Conservation (phyloP, 1,140 invertebrate genomes). For the Macrocentrus cingulum region DNA sequence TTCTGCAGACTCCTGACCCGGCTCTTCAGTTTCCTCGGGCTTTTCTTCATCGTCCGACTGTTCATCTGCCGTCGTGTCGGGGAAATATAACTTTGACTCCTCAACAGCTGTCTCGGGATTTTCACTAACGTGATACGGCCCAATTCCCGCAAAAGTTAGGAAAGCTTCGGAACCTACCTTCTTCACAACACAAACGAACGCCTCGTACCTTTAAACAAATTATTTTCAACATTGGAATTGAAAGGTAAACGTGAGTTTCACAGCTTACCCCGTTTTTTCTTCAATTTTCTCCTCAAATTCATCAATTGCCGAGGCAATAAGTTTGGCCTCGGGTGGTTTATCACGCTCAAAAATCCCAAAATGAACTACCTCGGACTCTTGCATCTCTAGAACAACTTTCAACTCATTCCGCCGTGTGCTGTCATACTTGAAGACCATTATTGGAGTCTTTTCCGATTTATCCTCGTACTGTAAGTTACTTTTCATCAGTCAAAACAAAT, state of each 20-base stretch:
- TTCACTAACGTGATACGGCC: slow-evolving; percentile 56
- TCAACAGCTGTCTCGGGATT: slow-evolving; percentile 51
- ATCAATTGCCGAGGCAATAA: slow-evolving; percentile 47
- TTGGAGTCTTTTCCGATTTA: slow-evolving; percentile 42
- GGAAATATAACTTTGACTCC: slow-evolving; percentile 52
- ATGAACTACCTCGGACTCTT: slow-evolving; percentile 46
- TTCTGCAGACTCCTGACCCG: slow-evolving; percentile 31
- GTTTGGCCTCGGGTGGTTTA: slow-evolving; percentile 49
- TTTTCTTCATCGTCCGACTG: slow-evolving; percentile 53
- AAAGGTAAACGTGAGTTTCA: neutral
- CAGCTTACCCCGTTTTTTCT: slow-evolving; percentile 46
- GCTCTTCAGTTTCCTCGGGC: slow-evolving; percentile 33
- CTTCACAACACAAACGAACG: slow-evolving; percentile 51
- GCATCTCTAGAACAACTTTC: slow-evolving; percentile 47
- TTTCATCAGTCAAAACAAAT: slow-evolving; percentile 4
- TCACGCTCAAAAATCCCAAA: slow-evolving; percentile 55
- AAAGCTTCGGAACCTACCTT: slow-evolving; percentile 52
- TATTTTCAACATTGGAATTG: neutral
- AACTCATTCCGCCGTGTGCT: slow-evolving; percentile 50
- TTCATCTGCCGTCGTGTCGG: slow-evolving; percentile 43
- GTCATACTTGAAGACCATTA: slow-evolving; percentile 55
- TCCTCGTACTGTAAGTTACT: slow-evolving; percentile 48
- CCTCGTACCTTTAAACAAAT: slow-evolving; percentile 44
- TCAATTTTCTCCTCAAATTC: slow-evolving; percentile 43
- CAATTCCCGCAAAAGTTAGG: slow-evolving; percentile 55